Base-by-base conservation (phyloP, 2,888 invertebrate genomes). In the Lomographa bimaculata region DNA sequence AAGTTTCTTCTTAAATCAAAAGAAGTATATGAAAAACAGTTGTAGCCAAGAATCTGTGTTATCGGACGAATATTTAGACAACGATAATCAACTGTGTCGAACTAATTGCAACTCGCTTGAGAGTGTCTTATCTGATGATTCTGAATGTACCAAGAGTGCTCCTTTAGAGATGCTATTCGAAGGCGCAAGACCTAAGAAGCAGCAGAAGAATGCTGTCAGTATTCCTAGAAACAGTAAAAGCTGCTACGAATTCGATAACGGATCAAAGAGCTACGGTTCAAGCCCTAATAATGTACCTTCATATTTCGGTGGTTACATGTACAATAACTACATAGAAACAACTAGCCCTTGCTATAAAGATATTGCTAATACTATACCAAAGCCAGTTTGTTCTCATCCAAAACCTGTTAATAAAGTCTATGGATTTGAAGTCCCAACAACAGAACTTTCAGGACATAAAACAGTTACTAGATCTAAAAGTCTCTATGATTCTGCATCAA, bases 91-190 rank as follows among this genome's bases (percentile, higher is more conserved):
- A 20, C 85, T 92, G 43, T 90, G 89, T 1, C 90, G 92, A 61
- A 92, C 92, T 2, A 94, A 93, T 61, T 94, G 94, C 62, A 94
- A 94, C 60, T 95, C 95, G 38, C 90, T 95, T 60, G 96, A 96
- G 67, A 95, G 95, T 60, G 92, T 96, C 2, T 71, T 96, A 0
- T 95, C 95, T 0, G 96, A 95, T 69, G 95, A 95, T 50, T 94
- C 94, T 0, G 94, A 94, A 56, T 91, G 92, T 53, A 95, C 94
- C 3, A 94, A 94, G 72, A 94, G 94, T 35, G 95, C 95, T 0
- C 95, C 95, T 0, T 69, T 95, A 17, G 95, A 95, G 72, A 92
- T 93, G 69, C 71, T 94, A 0, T 94, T 94, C 44, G 91, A 91
- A 60, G 90, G 90, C 0, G 83, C 91, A 2, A 78, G 86, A 32